Base-by-base conservation (phyloP, 37 sponge, comb jelly and placozoan genomes). In the Beroe forskalii region DNA sequence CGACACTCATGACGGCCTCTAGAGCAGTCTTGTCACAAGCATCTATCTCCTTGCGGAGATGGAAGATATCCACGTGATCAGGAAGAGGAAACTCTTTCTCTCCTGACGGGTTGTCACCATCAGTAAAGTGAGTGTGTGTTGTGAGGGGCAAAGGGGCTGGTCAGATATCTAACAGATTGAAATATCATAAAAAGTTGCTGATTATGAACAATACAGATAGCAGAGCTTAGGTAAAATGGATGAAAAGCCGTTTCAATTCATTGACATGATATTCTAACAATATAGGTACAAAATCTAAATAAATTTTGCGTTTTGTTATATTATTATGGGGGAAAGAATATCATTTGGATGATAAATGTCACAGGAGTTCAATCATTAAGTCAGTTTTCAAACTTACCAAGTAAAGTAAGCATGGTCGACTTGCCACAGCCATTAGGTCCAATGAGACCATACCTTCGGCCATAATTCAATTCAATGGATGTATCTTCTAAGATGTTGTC, bases 381-480 rank as follows among this genome's bases (percentile, higher is more conserved):
- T n/a, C n/a, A n/a, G n/a, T n/a, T n/a, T n/a, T n/a, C n/a, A n/a
- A n/a, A n/a, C n/a, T n/a, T n/a, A 41, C 91, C 93, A 39, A 96
- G 76, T 36, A 92, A 86, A 22, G 89, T 8, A 32, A 96, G 69
- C 36, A 97, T 91, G 19, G 95, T 94, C 0, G 95, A 93, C 92
- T 97, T 96, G 94, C 97, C 97, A 92, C 95, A 94, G 36, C 97
- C 97, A 67, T 97, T 97, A 31, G 93, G 92, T 20, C 97, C 97
- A 20, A 97, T 90, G 32, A 97, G 93, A 0, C 97, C 97, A 38
- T 97, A 97, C 67, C 95, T 91, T 41, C 95, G 62, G 24, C 97
- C 95, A 60, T 61, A 92, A 86, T 97, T 97, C 25, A 97, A 92
- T 67, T 97, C 97, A 39, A 97, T 32, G 12, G 39, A 91, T n/a